phyloP scores from a whole-genome alignment of 2,113 vertebrate genomes.

The Salvelinus alpinus region DNA sequence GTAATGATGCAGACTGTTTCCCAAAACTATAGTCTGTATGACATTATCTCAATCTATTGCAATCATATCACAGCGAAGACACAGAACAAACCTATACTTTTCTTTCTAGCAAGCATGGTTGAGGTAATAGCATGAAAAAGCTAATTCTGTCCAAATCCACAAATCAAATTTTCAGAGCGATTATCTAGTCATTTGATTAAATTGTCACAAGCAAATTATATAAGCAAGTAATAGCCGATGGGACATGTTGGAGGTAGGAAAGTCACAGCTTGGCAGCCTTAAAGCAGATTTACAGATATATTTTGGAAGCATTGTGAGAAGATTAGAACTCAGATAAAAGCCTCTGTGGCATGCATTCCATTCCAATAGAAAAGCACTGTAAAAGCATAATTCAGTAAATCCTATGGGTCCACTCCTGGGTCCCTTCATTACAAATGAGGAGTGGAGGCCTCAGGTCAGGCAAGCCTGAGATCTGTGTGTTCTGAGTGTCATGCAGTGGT shows the following conservation, averaged over 20 bases:
- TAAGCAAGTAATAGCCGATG: slow-evolving; percentile 23
- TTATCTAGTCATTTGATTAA: slow-evolving; percentile 30
- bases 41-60: not conserved
- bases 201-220: slow-evolving; percentile 37
- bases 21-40: slow-evolving; percentile 2
- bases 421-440: not conserved
- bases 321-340: slow-evolving; percentile 46
- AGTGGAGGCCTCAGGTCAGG: slow-evolving; percentile 66
- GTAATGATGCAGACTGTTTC: slow-evolving; percentile 37
- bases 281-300: slow-evolving; percentile 42
- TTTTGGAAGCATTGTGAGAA: slow-evolving; percentile 12
- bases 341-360: slow-evolving; percentile 36
- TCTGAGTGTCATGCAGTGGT: too few relatives aligned
- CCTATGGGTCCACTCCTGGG: not conserved
- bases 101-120: not conserved
- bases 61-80: not conserved
- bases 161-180: slow-evolving; percentile 44
- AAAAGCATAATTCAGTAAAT: slow-evolving; percentile 26
- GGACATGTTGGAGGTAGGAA: slow-evolving; percentile 18
- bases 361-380: slow-evolving; percentile 16
- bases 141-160: slow-evolving; percentile 14
- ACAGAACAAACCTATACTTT: not conserved
- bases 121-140: slow-evolving; percentile 24
- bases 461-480: not conserved
- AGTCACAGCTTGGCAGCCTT: slow-evolving; percentile 5